Base-by-base conservation (phyloP, 2,888 invertebrate genomes). In the Strigamia transsilvanica region DNA sequence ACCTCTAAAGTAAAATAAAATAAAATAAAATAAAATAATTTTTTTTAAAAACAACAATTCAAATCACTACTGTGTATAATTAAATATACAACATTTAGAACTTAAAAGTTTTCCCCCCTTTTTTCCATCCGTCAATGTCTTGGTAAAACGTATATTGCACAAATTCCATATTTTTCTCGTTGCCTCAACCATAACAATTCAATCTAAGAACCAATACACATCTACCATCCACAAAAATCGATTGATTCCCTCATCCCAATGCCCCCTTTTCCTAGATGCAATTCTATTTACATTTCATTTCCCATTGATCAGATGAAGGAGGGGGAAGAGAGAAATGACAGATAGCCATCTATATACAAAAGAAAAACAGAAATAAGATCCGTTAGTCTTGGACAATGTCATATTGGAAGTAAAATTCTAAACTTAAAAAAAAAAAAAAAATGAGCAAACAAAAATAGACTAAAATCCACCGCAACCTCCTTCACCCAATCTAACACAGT, bases 261-360 rank as follows among this genome's bases (percentile, higher is more conserved):
- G 61, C 61, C 61, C 34, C 61, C 61, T 61, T 61, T 61, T 61
- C 61, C 61, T 61, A 61, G 61, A 61, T 61, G 61, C 61, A 61
- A 61, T 61, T 61, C 61, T 18, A 61, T 61, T 61, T 61, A 61
- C 61, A 61, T 61, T 61, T 61, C 61, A 61, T 61, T 61, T 61
- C 61, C 61, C 61, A 61, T 61, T 61, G 61, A 61, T 61, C 61
- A 61, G 61, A 21, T 42, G 42, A 42, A 18, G 18, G 51, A 51
- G 51, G 51, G 61, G 61, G 10, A 61, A 23, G 61, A 21, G 61
- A 61, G 23, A 61, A 61, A 61, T 61, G 61, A 61, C 61, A 61
- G 61, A 61, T 61, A 61, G 18, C 23, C 61, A 61, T 61, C 61
- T 23, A 61, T 61, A 61, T 42, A 42, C 42, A 42, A 42, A 42